Base-by-base conservation (phyloP, 2,888 invertebrate species). In the Parelbella ahira region DNA sequence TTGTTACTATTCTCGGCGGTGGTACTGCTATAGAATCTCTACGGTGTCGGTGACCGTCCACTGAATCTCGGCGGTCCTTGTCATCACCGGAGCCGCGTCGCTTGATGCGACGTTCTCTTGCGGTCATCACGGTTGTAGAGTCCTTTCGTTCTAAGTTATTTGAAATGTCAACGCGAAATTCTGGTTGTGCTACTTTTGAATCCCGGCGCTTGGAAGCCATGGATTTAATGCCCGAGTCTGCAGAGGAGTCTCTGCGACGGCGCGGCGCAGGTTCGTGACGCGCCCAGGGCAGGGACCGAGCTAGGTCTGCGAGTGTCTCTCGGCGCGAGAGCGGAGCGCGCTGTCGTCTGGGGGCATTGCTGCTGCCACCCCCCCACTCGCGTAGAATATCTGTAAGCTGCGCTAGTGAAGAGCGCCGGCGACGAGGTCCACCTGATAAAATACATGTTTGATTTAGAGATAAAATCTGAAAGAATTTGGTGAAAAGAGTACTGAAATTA, bases 221-320 rank as follows among this genome's bases (percentile, higher is more conserved):
- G 12, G 93, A 93, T 63, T 94, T 92, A 51, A 95, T 93, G 32
- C 95, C 94, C 0, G 95, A 94, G 73, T 96, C 96, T 28, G 94
- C 95, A 44, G 95, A 95, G 11, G 95, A 95, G 68, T 96, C 96
- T 34, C 96, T 90, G n/a, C 96, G 89, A 63, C 95, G 95, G 19
- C 93, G 88, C 1, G 87, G 87, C 0, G 89, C 89, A 3, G 89
- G 88, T 41, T 86, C 80, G 60, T 88, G 86, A 12, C 94, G 90
- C 7, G 93, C 91, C 95, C 95, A 96, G 0, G 95, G 95, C 37
- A 96, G 74, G 21, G 94, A 94, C 54, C 95, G 91, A 1, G 96
- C 96, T 42, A 97, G 88, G 68, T 96, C 97, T 21, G 96, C 96
- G 38, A 97, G 88, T 1, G 96, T 96, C 75, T 96, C 96, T 30